Base-by-base conservation (phyloP, 2,888 invertebrate species). In the Conus canariensis region DNA sequence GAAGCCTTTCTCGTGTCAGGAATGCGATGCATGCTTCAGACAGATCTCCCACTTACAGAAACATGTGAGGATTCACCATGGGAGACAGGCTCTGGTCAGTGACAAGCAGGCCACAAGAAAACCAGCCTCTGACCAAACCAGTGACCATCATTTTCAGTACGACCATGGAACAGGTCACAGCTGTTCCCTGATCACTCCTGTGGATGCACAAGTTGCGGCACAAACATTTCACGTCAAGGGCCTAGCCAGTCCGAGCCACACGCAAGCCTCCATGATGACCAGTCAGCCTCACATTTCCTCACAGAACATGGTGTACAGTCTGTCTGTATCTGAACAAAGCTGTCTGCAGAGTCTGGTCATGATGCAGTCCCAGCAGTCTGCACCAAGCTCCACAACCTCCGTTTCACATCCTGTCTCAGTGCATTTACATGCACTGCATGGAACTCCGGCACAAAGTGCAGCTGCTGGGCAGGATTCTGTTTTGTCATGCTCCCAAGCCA, bases 11-110 rank as follows among this genome's bases (percentile, higher is more conserved):
- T 80, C 80, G 0, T 80, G 80, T 12, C 8, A 2, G 19, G 30
- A 25, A 6, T 80, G 80, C 16, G 45, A 14, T 45, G 30, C 80
- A 4, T 80, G 30, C 16, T 80, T 80, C 80, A 8, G 80, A 45
- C 80, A 80, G 80, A 45, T 80, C 16, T 80, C 80, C 30, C 80
- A 80, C 80, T 12, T 80, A 45, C 80, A 80, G 80, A 80, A 80
- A 45, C 80, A 80, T 45, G 14, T 80, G 3, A 80, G 22, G 45
- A 45, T 30, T 16, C 80, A 80, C 80, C 80, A 80, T 14, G 30
- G 12, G 9, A 19, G 30, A 30, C 77, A 25, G 45, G 45, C 3
- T 4, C 45, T 45, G 45, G 45, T 45, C 45, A 45, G 45, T 45
- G 45, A 45, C 45, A 45, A 45, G 25, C 77, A 77, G 77, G 30